Conservation (phyloP, 2,113 vertebrate species). For the Gnathonemus longibarbis region DNA sequence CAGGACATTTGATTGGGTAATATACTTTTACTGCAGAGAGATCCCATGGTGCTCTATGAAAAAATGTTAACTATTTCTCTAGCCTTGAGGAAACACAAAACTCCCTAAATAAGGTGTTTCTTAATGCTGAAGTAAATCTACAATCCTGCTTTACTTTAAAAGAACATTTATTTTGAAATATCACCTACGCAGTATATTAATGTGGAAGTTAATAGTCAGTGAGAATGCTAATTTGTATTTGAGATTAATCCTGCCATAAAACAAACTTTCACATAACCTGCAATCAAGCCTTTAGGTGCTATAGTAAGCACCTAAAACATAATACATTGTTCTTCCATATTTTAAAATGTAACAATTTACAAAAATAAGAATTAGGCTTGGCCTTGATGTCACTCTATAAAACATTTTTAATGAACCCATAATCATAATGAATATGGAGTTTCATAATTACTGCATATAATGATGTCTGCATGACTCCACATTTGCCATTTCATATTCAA, state of each 20-base stretch:
- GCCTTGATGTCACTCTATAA: not conserved
- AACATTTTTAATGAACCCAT: slow-evolving; percentile 1
- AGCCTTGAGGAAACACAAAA: not conserved
- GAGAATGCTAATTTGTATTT: not conserved
- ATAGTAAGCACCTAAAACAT: not conserved
- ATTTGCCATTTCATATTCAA: not conserved
- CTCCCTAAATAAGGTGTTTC: not conserved
- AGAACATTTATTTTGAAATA: not conserved
- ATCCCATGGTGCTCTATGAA: not conserved
- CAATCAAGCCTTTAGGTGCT: not conserved
- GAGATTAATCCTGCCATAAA: not conserved
- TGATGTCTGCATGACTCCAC: not conserved
- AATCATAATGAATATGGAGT: not conserved
- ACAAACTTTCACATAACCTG: not conserved
- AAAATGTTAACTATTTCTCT: not conserved
- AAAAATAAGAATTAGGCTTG: not conserved
- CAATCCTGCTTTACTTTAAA: not conserved
- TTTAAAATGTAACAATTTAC: not conserved
- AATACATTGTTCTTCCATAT: not conserved
- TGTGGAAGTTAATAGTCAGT: not conserved
- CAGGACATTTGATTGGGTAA: not conserved
- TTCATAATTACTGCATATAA: not conserved
- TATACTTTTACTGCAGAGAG: not conserved
- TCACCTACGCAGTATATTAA: not conserved
- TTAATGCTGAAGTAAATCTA: not conserved